phyloP scores from a whole-genome alignment of 2,113 vertebrate species.

The Brienomyrus brachyistius region DNA sequence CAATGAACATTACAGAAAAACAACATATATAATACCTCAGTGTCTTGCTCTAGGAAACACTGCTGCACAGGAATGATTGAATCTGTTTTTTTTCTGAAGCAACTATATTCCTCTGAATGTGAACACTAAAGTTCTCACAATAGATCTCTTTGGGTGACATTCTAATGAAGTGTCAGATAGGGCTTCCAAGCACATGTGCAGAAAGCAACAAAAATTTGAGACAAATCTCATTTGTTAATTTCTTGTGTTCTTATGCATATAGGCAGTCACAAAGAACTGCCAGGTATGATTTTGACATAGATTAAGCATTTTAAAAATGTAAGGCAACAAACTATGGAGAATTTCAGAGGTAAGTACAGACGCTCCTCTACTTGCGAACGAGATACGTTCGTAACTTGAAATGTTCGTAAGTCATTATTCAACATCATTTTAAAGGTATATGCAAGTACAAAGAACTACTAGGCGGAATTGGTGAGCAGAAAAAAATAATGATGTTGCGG shows the following conservation, averaged over 20 bases:
- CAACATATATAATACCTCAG: not conserved
- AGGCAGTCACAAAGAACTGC: not conserved
- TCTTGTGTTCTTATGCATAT: too few relatives aligned
- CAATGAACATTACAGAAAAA: not conserved
- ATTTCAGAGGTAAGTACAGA: not conserved
- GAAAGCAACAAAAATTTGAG: not conserved
- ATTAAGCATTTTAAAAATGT: not conserved
- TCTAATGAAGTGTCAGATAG: not conserved
- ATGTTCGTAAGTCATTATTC: too few relatives aligned
- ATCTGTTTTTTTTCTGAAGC: not conserved
- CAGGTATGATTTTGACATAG: not conserved
- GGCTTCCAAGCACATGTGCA: not conserved
- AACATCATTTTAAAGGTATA: too few relatives aligned
- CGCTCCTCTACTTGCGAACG: too few relatives aligned
- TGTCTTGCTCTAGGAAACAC: not conserved
- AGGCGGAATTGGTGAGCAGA: too few relatives aligned
- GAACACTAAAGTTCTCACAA: not conserved
- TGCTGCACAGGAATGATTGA: not conserved
- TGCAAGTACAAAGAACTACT: too few relatives aligned
- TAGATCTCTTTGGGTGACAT: not conserved
- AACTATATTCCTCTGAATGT: not conserved
- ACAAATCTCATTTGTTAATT: not conserved
- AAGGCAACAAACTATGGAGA: not conserved
- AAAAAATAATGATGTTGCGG: too few relatives aligned
- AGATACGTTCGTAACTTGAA: too few relatives aligned